Percentiles rank a stretch among this genome's conserved stretches.
Conservation (phyloP, 2,888 invertebrate genomes). For the Acholoe squamosa region DNA sequence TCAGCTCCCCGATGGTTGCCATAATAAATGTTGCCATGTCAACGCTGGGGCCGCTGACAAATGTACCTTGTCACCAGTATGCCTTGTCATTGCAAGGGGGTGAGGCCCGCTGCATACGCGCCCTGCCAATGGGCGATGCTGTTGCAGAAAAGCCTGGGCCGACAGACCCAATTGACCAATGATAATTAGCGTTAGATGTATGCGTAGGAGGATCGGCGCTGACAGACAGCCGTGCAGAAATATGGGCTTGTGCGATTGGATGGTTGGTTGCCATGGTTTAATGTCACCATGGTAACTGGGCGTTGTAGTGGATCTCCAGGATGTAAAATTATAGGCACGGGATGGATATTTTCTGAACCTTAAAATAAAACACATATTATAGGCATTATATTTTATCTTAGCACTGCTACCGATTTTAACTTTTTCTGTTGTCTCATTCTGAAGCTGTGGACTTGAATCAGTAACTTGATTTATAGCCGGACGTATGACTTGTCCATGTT, state of each 20-base stretch:
- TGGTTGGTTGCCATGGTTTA: conserved; percentile 14
- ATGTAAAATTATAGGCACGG: background rate
- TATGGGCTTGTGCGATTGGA: background rate
- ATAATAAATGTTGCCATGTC: conserved; percentile 52
- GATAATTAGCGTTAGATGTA: conserved; percentile 54
- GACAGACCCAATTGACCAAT: conserved; percentile 43
- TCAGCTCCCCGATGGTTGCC: conserved; percentile 3
- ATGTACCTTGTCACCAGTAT: conserved; percentile 14
- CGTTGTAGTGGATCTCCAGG: background rate
- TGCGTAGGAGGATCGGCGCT: background rate
- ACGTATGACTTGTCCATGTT: too few relatives aligned
- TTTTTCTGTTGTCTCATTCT: too few relatives aligned
- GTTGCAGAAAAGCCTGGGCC: background rate
- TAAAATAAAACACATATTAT: too few relatives aligned
- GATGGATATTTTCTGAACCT: too few relatives aligned
- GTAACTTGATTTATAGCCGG: too few relatives aligned
- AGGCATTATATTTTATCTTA: too few relatives aligned
- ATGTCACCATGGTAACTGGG: background rate
- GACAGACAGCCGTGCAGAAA: background rate
- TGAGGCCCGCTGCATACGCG: background rate
- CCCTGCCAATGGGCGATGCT: conserved; percentile 19
- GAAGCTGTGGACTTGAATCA: too few relatives aligned
- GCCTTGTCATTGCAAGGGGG: conserved; percentile 33
- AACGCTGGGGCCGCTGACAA: background rate
- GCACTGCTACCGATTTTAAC: too few relatives aligned